Conservation (phyloP, 1,140 invertebrate genomes). For the Yoshiicerus persimilis region DNA sequence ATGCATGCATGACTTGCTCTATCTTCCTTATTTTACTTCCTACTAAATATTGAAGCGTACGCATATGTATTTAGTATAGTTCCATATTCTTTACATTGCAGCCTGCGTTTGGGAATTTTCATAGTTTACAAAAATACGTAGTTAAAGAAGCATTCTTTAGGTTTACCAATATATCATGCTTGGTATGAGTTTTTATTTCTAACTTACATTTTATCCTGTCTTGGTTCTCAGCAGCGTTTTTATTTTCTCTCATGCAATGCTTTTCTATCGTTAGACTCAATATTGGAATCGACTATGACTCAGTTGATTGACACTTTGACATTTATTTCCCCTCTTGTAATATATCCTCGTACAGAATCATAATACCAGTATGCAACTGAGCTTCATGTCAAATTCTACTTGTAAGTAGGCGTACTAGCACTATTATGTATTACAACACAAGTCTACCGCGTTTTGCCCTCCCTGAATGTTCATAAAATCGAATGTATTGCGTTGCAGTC, state of each 20-base stretch:
- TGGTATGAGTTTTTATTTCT: background rate
- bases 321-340: conserved; percentile 28
- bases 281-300: conserved; percentile 28
- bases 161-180: background rate
- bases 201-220: background rate
- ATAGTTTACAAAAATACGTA: background rate
- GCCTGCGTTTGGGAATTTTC: background rate
- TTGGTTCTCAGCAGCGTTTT: background rate
- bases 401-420: background rate
- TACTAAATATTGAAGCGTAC: background rate
- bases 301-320: conserved; percentile 31
- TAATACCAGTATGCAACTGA: background rate
- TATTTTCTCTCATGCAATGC: background rate
- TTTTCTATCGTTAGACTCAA: background rate
- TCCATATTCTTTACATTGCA: background rate
- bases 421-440: background rate
- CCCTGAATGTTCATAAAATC: background rate
- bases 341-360: background rate
- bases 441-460: background rate
- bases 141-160: background rate
- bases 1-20: background rate
- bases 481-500: background rate
- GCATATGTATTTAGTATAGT: background rate
- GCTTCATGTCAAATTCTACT: background rate
- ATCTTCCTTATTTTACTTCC: background rate